Evolutionary conservation across 1,140 invertebrate species (phyloP).

Genomic region (Apis dorsata): DNA sequence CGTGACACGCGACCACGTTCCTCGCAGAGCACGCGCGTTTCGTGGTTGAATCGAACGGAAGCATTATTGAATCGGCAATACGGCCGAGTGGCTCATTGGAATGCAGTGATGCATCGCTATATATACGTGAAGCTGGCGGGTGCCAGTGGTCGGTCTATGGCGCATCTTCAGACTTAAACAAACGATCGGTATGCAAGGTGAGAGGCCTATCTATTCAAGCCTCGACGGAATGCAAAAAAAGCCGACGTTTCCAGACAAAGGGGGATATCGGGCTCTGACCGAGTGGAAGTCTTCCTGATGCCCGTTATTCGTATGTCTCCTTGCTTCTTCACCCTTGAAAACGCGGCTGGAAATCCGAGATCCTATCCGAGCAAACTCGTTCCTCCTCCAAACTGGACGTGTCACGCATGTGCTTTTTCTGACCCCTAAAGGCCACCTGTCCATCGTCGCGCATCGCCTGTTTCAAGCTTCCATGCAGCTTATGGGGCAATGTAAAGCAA

Average conservation of each 20-base stretch:
- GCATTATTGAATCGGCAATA: slow-evolving; percentile 40
- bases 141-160: not conserved
- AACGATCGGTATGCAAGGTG: slow-evolving; percentile 47
- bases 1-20: slow-evolving; percentile 16
- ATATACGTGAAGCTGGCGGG: not conserved
- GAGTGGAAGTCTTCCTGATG: slow-evolving; percentile 29
- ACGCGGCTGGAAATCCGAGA: slow-evolving; percentile 6
- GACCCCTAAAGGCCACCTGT: too few species aligned
- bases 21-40: slow-evolving; percentile 15
- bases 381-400: not conserved
- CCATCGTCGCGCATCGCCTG: too few species aligned
- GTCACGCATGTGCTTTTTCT: not conserved
- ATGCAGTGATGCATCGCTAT: slow-evolving; percentile 47
- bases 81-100: slow-evolving; percentile 44
- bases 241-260: slow-evolving; percentile 41
- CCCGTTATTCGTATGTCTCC: slow-evolving; percentile 17
- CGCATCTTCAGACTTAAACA: slow-evolving; percentile 22
- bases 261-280: not conserved
- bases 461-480: too few species aligned
- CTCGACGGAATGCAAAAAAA: slow-evolving; percentile 28
- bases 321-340: slow-evolving; percentile 11
- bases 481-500: too few species aligned
- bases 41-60: slow-evolving; percentile 32
- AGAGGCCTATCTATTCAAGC: slow-evolving; percentile 22
- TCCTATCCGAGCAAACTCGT: not conserved